Evolutionary conservation across 2,888 invertebrate genomes (phyloP), one percentile per base, ranked within the genome.

Genomic region (Pollenia griseotomentosa): DNA sequence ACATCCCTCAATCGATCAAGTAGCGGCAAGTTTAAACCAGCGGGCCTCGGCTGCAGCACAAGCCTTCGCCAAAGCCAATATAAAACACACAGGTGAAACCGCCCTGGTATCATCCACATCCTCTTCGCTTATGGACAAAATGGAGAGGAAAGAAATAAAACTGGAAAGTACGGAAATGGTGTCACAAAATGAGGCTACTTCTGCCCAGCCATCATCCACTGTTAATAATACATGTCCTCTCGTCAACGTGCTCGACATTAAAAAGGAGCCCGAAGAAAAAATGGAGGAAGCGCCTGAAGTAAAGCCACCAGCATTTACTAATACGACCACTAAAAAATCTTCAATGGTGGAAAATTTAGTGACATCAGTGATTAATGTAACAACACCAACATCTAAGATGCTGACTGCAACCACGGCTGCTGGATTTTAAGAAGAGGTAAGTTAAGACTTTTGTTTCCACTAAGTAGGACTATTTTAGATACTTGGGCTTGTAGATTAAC

Each of bases 11-110:
- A 91, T 93, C 79, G 93, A 93, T 89, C 93, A 93, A 89, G 92
- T 93, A 8, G 93, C 93, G 4, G 93, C 93, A 73, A 93, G 91
- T 90, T 90, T 93, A 33, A 93, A 93, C 81, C 92, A 93, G 86
- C 90, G 92, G 11, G 92, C 92, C 5, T 90, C 91, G 12, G 91
- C 90, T 3, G 93, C 93, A 7, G 91, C 91, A 79, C 91, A 92
- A 19, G 90, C 91, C n/a, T 91, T 92, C 7, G 89, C 88, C 12
- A 89, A 89, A 61, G 83, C 89, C n/a, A 81, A 71, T 48, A 65
- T 89, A 83, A 89, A 89, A 65, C 81, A 63, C 66, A 85, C 89
- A 8, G 88, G 89, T 42, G 89, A 88, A n/a, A 65, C 71, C 2
- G 48, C 88, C 23, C 73, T 77, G 61, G 89, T 78, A 55, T 89